Evolutionary conservation across 30 jellyfish, hydroid and myxozoan genomes (phyloP), one percentile per base, ranked within the genome.

Genomic region (Phacellophora camtschatica): DNA sequence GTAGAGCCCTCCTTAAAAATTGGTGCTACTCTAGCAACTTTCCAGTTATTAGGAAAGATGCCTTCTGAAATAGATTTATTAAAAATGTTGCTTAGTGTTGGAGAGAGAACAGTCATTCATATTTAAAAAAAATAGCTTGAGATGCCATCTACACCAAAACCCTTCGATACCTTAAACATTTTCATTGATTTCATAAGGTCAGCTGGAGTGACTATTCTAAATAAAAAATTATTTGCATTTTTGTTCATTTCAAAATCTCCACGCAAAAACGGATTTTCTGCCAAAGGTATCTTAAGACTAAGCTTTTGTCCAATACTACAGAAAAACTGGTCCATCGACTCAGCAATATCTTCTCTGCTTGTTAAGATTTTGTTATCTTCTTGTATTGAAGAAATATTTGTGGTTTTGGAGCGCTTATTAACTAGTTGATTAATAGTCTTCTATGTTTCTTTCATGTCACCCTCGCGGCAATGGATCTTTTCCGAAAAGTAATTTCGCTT

Each of bases 11-110:
- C 79, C 29, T 73, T 51, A 23, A 50, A 39, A 45, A 73, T 50
- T 30, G 86, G 86, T 34, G 86, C 59, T 13, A 55, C 86, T 41
- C 75, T 51, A 24, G 86, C 86, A 73, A 51, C 59, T 55, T 73
- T 73, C 76, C 63, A 73, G 74, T 73, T 73, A 62, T 73, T 18
- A 8, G 36, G 69, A 8, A 63, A 28, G 12, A n/a, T 23, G 15
- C 77, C 77, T 18, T n/a, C 10, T 63, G 77, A n/a, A 9, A 63
- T 7, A 15, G 75, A 61, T 11, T 5, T 5, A 61, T 61, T 61
- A 32, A 61, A 61, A 8, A 61, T 55, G 24, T 11, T 23, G 24
- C 69, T 9, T 9, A 55, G 69, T 12, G 24, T 9, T 23, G 23
- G 31, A 19, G 24, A 7, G 23, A 55, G 23, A 55, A 55, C 69